These are phyloP conservation scores for Plagodis pulveraria DNA, from an alignment of 2,888 invertebrate genomes.

Conservation along the genomic window DNA sequence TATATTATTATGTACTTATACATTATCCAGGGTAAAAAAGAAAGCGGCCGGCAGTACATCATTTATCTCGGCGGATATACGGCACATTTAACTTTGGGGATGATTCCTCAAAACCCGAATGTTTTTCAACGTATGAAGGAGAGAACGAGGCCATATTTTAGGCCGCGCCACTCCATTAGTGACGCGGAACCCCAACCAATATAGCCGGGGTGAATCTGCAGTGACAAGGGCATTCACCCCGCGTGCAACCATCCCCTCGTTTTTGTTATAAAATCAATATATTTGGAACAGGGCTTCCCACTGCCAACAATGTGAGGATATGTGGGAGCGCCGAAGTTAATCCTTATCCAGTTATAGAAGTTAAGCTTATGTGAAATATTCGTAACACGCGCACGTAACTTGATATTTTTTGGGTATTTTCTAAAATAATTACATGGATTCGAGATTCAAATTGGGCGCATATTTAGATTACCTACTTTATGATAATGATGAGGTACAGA, in stretches of 20 bases:
- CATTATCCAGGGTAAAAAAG: conserved; percentile 32
- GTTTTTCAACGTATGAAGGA: conserved; percentile 70
- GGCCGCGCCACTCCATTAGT: conserved; percentile 78
- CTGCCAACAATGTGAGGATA: conserved; percentile 56
- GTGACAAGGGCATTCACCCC: conserved; percentile 82
- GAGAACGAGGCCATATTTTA: conserved; percentile 78
- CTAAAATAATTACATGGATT: too few species aligned
- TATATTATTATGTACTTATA: conserved; percentile 2
- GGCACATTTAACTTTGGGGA: conserved; percentile 49
- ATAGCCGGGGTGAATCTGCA: conserved; percentile 78
- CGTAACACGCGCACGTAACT: too few species aligned
- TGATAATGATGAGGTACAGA: too few species aligned
- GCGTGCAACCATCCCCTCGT: conserved; percentile 79
- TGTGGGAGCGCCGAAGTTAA: conserved; percentile 39
- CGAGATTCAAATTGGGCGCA: too few species aligned
- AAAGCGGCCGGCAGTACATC: conserved; percentile 38
- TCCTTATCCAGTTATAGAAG: conserved; percentile 36
- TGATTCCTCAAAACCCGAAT: conserved; percentile 60
- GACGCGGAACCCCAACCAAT: conserved; percentile 77
- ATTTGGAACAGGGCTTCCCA: conserved; percentile 69
- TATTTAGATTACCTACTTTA: too few species aligned
- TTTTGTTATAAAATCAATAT: conserved; percentile 84
- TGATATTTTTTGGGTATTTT: too few species aligned
- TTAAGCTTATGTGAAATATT: not conserved
- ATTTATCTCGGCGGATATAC: conserved; percentile 44